Evolutionary conservation across 2,113 vertebrate species (phyloP).

Genomic region (Suncus etruscus): DNA sequence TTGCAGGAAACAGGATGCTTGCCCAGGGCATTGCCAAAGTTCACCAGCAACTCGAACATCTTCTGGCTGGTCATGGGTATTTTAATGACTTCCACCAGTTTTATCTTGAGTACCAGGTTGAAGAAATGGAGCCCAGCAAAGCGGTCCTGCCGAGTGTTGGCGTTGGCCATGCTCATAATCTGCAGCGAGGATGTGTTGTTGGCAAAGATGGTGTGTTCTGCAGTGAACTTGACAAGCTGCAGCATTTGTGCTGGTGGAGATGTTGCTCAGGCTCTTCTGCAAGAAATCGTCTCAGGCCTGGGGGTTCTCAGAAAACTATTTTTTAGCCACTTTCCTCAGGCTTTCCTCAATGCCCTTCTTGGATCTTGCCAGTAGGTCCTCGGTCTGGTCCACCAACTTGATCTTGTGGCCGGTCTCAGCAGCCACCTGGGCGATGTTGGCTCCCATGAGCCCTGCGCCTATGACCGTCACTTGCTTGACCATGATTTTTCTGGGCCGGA

Average conservation of each 20-base stretch:
- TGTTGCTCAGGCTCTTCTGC: slow-evolving; percentile 91
- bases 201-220: slow-evolving; percentile 95
- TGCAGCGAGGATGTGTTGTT: slow-evolving; percentile 98
- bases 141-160: slow-evolving; percentile 93
- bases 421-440: slow-evolving; percentile 88
- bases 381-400: slow-evolving; percentile 95
- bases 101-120: slow-evolving; percentile 98
- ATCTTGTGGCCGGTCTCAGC: slow-evolving; percentile 95
- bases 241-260: slow-evolving; percentile 91
- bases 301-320: slow-evolving; percentile 96
- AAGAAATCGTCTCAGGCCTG: slow-evolving; percentile 94
- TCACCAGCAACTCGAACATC: slow-evolving; percentile 93
- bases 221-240: slow-evolving; percentile 91
- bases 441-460: too few species aligned
- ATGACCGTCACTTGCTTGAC: too few species aligned
- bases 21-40: slow-evolving; percentile 94
- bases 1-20: slow-evolving; percentile 97
- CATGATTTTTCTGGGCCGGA: too few species aligned
- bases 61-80: slow-evolving; percentile 95
- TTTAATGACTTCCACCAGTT: slow-evolving; percentile 96
- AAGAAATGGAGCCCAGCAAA: slow-evolving; percentile 99
- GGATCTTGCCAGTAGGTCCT: slow-evolving; percentile 94
- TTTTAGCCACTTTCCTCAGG: slow-evolving; percentile 94
- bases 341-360: slow-evolving; percentile 93
- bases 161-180: slow-evolving; percentile 93